Evolutionary conservation across 2,797 vertebrate genomes (phyloP), one percentile per base, ranked within the genome.

Genomic region (Alauda arvensis): DNA sequence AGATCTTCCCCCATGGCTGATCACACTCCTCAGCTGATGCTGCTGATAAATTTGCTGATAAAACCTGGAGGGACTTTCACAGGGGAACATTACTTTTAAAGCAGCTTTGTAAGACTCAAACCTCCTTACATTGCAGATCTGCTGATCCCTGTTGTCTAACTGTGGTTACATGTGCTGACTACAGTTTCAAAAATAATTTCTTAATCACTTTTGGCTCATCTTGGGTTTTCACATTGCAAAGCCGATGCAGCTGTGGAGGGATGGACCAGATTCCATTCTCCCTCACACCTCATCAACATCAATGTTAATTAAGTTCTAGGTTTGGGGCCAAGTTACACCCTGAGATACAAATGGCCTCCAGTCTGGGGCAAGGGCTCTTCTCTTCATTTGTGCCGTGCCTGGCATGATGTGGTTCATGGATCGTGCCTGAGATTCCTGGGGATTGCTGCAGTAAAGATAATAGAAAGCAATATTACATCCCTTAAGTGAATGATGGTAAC

Each of bases 131-230:
- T 6, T 90, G 90, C 93, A 94, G 87, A 94, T 94, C 85, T 94
- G 31, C 80, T 91, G 88, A 92, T 95, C 88, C 88, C 29, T 92
- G 87, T 91, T 92, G 88, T 95, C 85, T 93, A 65, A 48, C 61
- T 91, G 91, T 48, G 88, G 91, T 92, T 93, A 82, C 91, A 82
- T 92, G 70, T 90, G 87, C 90, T 93, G 92, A 94, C 92, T 94
- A 33, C 61, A 74, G 53, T 92, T 94, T 90, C 74, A 91, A 80
- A 92, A 92, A 90, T 87, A 93, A 92, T 94, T 93, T 94, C 92
- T 94, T 94, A 93, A 95, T 91, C 85, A 74, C 79, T 87, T 95
- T 94, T 94, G 93, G 91, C 92, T 92, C 90, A 79, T 90, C 83
- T 83, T 90, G 77, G 46, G 13, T 89, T 92, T 95, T 92, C 15